Conservation (phyloP, 2,113 vertebrate genomes). For the Brachirus orientalis region DNA sequence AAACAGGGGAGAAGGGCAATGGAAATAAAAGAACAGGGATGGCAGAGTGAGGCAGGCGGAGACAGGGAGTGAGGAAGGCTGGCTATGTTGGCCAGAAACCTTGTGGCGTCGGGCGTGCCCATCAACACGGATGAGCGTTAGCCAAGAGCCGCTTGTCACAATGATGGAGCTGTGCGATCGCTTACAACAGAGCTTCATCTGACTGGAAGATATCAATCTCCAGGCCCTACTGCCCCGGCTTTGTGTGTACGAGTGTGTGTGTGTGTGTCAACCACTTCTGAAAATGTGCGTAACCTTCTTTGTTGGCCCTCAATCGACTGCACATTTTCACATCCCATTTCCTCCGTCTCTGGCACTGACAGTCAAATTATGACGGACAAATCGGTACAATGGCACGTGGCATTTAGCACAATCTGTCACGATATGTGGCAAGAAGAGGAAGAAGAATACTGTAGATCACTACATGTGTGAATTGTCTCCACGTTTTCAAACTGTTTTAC, state of each 20-base stretch:
- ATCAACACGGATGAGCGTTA: slow-evolving; percentile 87
- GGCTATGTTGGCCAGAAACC: slow-evolving; percentile 65
- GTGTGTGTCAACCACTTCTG: slow-evolving; percentile 39
- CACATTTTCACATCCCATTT: slow-evolving; percentile 79
- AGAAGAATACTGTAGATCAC: background rate
- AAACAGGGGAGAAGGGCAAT: slow-evolving; percentile 85
- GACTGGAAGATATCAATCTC: slow-evolving; percentile 86
- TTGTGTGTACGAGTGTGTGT: slow-evolving; percentile 58
- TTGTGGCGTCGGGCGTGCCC: slow-evolving; percentile 81
- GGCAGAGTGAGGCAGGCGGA: slow-evolving; percentile 68
- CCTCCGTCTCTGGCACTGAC: slow-evolving; percentile 70
- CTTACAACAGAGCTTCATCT: slow-evolving; percentile 80
- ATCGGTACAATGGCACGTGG: slow-evolving; percentile 57
- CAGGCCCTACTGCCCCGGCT: slow-evolving; percentile 61
- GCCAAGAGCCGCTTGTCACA: slow-evolving; percentile 83
- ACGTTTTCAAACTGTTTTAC: too few species aligned
- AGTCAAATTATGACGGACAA: slow-evolving; percentile 72
- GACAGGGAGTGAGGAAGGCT: too few species aligned
- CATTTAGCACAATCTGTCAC: slow-evolving; percentile 63
- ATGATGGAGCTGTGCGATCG: slow-evolving; percentile 81
- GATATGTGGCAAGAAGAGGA: background rate
- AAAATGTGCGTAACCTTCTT: slow-evolving; percentile 65
- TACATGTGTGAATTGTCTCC: background rate
- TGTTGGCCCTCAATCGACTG: slow-evolving; percentile 63
- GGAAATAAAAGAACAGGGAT: slow-evolving; percentile 88